A percentile compares a stretch with the other conserved stretches of the same genome.
Evolutionary conservation across 2,888 invertebrate species (phyloP).

Genomic region (Patella caerulea): DNA sequence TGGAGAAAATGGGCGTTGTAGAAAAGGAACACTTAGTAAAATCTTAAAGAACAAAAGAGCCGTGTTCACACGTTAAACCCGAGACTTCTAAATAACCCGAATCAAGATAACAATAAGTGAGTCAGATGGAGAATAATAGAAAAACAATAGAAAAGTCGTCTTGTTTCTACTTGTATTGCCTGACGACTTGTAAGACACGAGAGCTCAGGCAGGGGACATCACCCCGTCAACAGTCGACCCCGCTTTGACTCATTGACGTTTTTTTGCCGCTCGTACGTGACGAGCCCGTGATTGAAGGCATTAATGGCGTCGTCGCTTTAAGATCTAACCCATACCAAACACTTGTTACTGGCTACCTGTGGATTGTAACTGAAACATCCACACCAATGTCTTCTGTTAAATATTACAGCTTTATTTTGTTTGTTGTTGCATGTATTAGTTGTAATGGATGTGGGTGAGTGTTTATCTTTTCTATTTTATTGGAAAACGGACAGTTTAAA

Average conservation of each 20-base stretch:
- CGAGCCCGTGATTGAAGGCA: background rate
- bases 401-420: background rate
- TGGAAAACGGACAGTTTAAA: background rate
- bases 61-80: too few species aligned
- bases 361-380: constrained; percentile 5
- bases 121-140: background rate
- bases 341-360: constrained; percentile 10
- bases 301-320: constrained; percentile 1
- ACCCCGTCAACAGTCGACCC: constrained; percentile 1
- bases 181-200: background rate
- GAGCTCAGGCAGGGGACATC: constrained; percentile 5
- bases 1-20: too few species aligned
- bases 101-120: too few species aligned
- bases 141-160: constrained; percentile 1
- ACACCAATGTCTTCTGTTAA: constrained; percentile 9
- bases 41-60: too few species aligned
- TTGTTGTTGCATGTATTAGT: background rate
- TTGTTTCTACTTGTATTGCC: constrained; percentile 1
- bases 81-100: too few species aligned
- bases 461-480: background rate
- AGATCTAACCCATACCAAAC: constrained; percentile 2
- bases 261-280: constrained; percentile 1
- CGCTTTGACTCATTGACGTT: constrained; percentile 10
- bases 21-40: too few species aligned
- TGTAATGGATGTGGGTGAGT: constrained; percentile 10